A percentile compares a stretch with the other conserved stretches of the same genome.
Evolutionary conservation across 1,140 invertebrate species (phyloP).

Genomic region (Theocolax elegans): DNA sequence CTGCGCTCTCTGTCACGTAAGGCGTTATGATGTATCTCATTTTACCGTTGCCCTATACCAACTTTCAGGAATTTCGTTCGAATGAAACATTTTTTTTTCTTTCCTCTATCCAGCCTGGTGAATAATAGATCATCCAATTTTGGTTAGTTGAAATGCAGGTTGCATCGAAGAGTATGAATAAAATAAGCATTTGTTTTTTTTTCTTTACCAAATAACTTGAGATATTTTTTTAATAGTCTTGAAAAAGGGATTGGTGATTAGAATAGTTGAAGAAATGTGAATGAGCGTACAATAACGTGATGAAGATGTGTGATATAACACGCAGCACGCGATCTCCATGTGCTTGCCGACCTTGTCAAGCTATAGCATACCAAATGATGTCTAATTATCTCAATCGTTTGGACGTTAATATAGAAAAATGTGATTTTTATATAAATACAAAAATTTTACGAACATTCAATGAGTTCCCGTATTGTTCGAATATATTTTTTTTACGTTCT

Average conservation of each 20-base stretch:
- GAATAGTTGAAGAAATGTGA: slow-evolving; percentile 5
- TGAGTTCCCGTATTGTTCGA: too few species aligned
- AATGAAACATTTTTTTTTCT: neutral
- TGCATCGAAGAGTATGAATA: too few species aligned
- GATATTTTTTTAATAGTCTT: too few species aligned
- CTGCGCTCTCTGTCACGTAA: neutral
- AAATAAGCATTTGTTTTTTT: too few species aligned
- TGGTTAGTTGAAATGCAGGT: too few species aligned
- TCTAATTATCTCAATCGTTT: slow-evolving; percentile 50
- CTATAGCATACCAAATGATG: slow-evolving; percentile 49
- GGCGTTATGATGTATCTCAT: neutral
- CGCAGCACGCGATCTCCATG: slow-evolving; percentile 51
- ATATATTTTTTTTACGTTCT: too few species aligned
- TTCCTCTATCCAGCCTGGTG: neutral
- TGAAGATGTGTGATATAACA: slow-evolving; percentile 54
- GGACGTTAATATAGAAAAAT: too few species aligned
- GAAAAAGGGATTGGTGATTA: too few species aligned
- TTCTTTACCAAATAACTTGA: too few species aligned
- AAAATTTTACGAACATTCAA: too few species aligned
- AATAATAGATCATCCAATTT: too few species aligned
- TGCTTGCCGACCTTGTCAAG: slow-evolving; percentile 54
- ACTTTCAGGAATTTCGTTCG: neutral
- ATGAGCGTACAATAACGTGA: neutral
- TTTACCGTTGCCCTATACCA: neutral
- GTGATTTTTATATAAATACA: too few species aligned